Evolutionary conservation across 2,113 vertebrate genomes (phyloP).

Genomic region (Sceloporus tristichus): DNA sequence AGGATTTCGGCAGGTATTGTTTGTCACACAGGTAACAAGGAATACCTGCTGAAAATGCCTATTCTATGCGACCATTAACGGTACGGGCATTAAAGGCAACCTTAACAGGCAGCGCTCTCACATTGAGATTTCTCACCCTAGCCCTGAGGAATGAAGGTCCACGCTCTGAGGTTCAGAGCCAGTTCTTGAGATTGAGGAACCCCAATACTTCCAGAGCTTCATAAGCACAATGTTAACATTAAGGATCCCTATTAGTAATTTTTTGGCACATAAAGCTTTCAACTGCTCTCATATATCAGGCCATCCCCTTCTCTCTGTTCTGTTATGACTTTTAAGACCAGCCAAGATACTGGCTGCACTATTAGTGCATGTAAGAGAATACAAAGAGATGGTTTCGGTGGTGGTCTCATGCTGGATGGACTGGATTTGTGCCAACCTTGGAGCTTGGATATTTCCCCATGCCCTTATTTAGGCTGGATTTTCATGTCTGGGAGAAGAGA

Average conservation of each 20-base stretch:
- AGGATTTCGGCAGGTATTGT: too few species aligned
- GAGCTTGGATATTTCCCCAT: not conserved
- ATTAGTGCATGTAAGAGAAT: not conserved
- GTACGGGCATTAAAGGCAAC: too few species aligned
- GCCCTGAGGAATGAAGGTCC: too few species aligned
- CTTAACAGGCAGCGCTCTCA: too few species aligned
- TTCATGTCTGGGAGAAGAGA: not conserved
- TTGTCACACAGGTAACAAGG: too few species aligned
- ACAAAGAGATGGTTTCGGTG: not conserved
- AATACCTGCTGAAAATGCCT: too few species aligned
- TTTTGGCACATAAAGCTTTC: not conserved
- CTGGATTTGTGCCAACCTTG: not conserved
- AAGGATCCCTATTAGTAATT: not conserved
- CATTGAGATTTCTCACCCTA: too few species aligned
- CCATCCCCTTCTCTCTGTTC: not conserved
- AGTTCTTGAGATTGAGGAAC: too few species aligned
- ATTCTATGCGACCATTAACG: too few species aligned
- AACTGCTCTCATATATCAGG: not conserved
- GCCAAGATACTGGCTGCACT: not conserved
- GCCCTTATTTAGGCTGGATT: slow-evolving; percentile 14
- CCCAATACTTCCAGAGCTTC: not conserved
- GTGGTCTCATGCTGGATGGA: not conserved
- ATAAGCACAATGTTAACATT: not conserved
- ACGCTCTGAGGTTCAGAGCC: too few species aligned
- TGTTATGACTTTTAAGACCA: not conserved